These are phyloP conservation scores for Podiceps cristatus DNA, from an alignment of 2,113 vertebrate species.

Conservation along the genomic window DNA sequence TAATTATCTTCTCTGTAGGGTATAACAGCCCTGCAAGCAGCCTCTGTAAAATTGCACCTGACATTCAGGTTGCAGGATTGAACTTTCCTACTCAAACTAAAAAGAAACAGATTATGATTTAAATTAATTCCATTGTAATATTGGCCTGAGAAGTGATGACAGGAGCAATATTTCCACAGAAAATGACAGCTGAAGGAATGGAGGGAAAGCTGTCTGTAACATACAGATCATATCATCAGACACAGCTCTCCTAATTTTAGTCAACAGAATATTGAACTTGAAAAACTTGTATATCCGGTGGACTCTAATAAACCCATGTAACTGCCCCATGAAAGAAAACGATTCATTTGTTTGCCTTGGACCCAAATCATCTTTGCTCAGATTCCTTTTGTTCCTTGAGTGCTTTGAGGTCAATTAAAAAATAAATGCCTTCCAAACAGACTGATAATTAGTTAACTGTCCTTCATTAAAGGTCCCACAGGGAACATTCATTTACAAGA, in stretches of 20 bases:
- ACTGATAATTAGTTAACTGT: constrained; percentile 71
- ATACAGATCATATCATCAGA: not conserved
- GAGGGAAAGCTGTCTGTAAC: not conserved
- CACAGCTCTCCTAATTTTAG: not conserved
- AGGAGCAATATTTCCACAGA: constrained; percentile 26
- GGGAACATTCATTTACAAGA: constrained; percentile 63
- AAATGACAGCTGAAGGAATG: not conserved
- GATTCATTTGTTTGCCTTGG: not conserved
- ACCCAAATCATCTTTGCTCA: not conserved
- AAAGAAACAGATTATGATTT: constrained; percentile 28
- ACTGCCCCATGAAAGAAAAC: not conserved
- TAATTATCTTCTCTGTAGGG: constrained; percentile 60
- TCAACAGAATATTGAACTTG: not conserved
- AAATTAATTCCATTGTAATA: constrained; percentile 46
- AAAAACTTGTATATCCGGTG: not conserved
- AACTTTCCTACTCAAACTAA: constrained; percentile 42
- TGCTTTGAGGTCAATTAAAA: constrained; percentile 60
- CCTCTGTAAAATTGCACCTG: constrained; percentile 41
- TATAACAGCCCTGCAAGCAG: not conserved
- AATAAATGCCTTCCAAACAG: constrained; percentile 59
- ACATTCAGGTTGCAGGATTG: constrained; percentile 29
- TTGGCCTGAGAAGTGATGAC: not conserved
- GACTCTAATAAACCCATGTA: not conserved
- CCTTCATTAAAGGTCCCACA: constrained; percentile 53
- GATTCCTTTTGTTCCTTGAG: constrained; percentile 40